Base-by-base conservation (phyloP, 2,888 invertebrate genomes). In the Drosophila limbata region DNA sequence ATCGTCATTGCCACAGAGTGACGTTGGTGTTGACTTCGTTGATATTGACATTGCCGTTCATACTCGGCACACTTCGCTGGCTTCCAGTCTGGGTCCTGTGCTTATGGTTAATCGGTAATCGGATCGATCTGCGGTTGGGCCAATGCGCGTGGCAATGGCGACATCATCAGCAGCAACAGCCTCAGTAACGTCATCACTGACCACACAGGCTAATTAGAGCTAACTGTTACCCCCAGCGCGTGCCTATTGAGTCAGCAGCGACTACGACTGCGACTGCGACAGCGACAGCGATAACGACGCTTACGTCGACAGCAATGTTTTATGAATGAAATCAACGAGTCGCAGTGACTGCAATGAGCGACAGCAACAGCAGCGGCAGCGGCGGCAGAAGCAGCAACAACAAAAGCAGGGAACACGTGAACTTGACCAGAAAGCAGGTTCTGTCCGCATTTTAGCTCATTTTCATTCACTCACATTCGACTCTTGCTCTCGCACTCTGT, bases 241-340 rank as follows among this genome's bases (percentile, higher is more conserved):
- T 75, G 75, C 67, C 71, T 48, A 75, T 75, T 71, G 66, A 75
- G 51, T 66, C 74, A 69, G 57, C 63, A 45, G 40, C 44, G 56
- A 44, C 51, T 33, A 39, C 28, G 45, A 17, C 69, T 50, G 56
- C 60, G n/a, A 9, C 50, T 19, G 35, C 44, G 28, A 53, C 45
- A 50, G 42, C 56, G 52, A 71, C 50, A 51, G 37, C 61, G 42
- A 33, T 45, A 47, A n/a, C 25, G 11, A 39, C 39, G 51, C 15
- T 44, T 17, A 39, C 51, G 45, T 56, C 51, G 31, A 40, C 42
- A 35, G 19, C 51, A 45, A 28, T 39, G 28, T 33, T 56, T 47
- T 57, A 57, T 57, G 57, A 57, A 57, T 57, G 57, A 57, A 57
- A 37, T 35, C 45, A 47, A 44, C 33, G 21, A 44, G 44, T 11